Evolutionary conservation across 2,797 vertebrate species (phyloP).

Genomic region (Pseudochromis fuscus): DNA sequence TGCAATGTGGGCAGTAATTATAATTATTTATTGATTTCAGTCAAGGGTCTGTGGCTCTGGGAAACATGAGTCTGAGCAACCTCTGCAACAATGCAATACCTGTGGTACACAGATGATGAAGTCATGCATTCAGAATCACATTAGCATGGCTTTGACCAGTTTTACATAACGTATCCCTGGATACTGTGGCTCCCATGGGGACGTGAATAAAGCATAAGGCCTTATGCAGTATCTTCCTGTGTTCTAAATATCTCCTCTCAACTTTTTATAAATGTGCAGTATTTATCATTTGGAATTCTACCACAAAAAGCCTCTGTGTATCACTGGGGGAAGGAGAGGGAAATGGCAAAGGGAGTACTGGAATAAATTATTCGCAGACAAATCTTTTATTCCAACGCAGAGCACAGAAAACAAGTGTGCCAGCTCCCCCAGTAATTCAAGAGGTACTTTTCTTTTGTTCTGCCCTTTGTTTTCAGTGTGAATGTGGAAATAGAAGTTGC

Average conservation of each 20-base stretch:
- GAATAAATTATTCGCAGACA: conserved; percentile 84
- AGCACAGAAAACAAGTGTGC: conserved; percentile 83
- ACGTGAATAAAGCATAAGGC: conserved; percentile 73
- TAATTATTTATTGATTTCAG: conserved; percentile 61
- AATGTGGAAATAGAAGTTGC: conserved; percentile 82
- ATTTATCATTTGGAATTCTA: conserved; percentile 83
- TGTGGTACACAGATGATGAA: conserved; percentile 68
- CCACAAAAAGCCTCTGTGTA: conserved; percentile 75
- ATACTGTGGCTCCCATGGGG: conserved; percentile 61
- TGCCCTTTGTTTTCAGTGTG: conserved; percentile 79
- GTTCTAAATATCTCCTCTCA: conserved; percentile 79
- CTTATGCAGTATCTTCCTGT: conserved; percentile 65
- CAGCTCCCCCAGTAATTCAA: conserved; percentile 86
- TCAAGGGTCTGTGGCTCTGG: conserved; percentile 34
- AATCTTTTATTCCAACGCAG: conserved; percentile 82
- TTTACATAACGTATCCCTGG: conserved; percentile 77
- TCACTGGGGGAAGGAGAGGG: conserved; percentile 75
- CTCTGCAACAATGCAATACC: conserved; percentile 49
- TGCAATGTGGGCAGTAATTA: conserved; percentile 34
- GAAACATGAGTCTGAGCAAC: conserved; percentile 44
- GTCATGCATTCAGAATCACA: conserved; percentile 71
- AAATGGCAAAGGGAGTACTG: conserved; percentile 76
- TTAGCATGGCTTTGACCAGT: conserved; percentile 76
- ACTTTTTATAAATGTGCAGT: conserved; percentile 81
- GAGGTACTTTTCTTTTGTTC: conserved; percentile 84